Evolutionary conservation across 2,113 vertebrate genomes (phyloP).

Genomic region (Holacanthus passer): DNA sequence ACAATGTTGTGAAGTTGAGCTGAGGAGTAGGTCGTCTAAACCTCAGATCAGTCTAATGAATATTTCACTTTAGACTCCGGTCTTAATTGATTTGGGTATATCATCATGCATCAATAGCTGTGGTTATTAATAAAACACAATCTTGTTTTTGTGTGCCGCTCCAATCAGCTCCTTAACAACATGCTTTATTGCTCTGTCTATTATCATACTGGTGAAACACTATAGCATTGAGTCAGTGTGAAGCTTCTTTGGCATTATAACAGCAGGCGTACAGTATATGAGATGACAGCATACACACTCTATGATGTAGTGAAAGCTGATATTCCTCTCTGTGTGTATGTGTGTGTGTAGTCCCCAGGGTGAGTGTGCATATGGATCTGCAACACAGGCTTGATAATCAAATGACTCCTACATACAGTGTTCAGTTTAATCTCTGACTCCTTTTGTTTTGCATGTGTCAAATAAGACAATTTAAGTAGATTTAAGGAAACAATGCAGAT

Average conservation of each 20-base stretch:
- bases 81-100: background rate
- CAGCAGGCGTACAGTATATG: conserved; percentile 33
- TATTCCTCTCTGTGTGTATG: conserved; percentile 10
- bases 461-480: background rate
- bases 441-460: background rate
- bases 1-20: background rate
- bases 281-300: conserved; percentile 33
- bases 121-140: conserved; percentile 21
- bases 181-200: background rate
- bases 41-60: conserved; percentile 5
- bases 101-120: background rate
- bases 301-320: conserved; percentile 52
- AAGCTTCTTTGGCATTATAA: conserved; percentile 43
- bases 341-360: conserved; percentile 6
- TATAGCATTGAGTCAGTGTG: conserved; percentile 37
- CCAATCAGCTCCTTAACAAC: background rate
- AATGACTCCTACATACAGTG: background rate
- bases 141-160: background rate
- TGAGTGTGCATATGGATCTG: conserved; percentile 13
- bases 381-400: conserved; percentile 20
- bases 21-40: background rate
- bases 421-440: background rate
- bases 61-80: background rate
- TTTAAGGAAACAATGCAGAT: background rate
- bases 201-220: conserved; percentile 29